Percentiles rank a stretch among this genome's conserved stretches.
These are phyloP conservation scores for Helicolenus hilgendorfi DNA, from an alignment of 2,797 vertebrate genomes.

Conservation along the genomic window DNA sequence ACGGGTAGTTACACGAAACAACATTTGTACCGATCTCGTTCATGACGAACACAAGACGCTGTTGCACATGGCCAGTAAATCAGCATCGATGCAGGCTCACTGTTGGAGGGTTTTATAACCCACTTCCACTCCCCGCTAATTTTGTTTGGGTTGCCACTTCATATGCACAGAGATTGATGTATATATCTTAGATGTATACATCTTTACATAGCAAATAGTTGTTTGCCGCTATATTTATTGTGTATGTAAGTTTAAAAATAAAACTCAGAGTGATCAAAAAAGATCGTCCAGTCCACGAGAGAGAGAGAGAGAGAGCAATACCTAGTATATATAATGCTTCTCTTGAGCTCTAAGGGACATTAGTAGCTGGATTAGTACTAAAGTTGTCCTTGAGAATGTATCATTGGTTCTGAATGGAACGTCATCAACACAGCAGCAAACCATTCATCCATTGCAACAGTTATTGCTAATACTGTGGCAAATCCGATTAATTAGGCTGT, in stretches of 20 bases:
- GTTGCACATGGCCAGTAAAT: too few relatives aligned
- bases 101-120: too few relatives aligned
- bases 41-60: too few relatives aligned
- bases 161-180: too few relatives aligned
- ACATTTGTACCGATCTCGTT: too few relatives aligned
- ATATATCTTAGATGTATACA: not conserved
- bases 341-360: not conserved
- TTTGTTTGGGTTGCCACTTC: too few relatives aligned
- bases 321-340: not conserved
- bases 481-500: slow-evolving; percentile 67
- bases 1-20: too few relatives aligned
- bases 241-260: not conserved
- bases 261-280: not conserved
- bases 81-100: too few relatives aligned
- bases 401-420: slow-evolving; percentile 57
- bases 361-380: slow-evolving; percentile 37
- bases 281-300: not conserved
- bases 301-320: not conserved
- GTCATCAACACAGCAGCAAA: slow-evolving; percentile 41
- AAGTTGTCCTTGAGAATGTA: slow-evolving; percentile 64
- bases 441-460: slow-evolving; percentile 51
- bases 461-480: slow-evolving; percentile 49
- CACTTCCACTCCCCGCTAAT: too few relatives aligned
- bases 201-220: not conserved
- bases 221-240: not conserved